Base-by-base conservation (phyloP, 30 jellyfish, hydroid and myxozoan genomes). In the Aurelia aurita region DNA sequence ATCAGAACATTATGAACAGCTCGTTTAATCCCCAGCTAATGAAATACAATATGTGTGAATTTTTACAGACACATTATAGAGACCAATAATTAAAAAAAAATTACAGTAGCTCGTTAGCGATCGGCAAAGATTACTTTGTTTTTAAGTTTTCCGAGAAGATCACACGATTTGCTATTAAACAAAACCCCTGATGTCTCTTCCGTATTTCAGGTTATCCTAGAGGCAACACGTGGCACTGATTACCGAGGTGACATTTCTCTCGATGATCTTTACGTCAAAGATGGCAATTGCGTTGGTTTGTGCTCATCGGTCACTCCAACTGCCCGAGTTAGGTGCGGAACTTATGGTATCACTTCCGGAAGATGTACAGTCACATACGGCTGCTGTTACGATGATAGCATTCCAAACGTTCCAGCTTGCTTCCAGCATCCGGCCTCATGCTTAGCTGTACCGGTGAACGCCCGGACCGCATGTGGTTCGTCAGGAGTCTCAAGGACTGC, bases 201-300 rank as follows among this genome's bases (percentile, higher is more conserved):
- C 4, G 4, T 71, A 22, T 35, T 58, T 10, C 49, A 81, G 91
- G 95, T 94, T 39, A 84, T 94, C 16, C 12, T 94, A 14, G 99
- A 94, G 84, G 99, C 96, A 10, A 96, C 90, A 3, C 97, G 96
- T 25, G 99, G 99, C 31, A 58, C 90, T 28, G 97, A 89, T 19
- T 94, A 82, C 95, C 89, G 88, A 8, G 99, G 99, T 14, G 99
- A 94, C 87, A 94, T 94, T 39, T 82, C 99, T 10, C 29, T 94
- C n/a, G 99, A 94, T 78, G 99, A 94, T 61, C 86, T 94, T 69
- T 76, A 94, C 72, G 39, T 94, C 76, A 70, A 79, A 58, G 97
- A 87, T 31, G 97, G 97, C 35, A 94, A 88, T 61, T 94, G 99
- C 69, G 97, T 89, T 20, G 97, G 99, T 54, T 81, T 86, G 0